Conservation (phyloP, 2,888 invertebrate genomes). For the Leucophora obtusa region DNA sequence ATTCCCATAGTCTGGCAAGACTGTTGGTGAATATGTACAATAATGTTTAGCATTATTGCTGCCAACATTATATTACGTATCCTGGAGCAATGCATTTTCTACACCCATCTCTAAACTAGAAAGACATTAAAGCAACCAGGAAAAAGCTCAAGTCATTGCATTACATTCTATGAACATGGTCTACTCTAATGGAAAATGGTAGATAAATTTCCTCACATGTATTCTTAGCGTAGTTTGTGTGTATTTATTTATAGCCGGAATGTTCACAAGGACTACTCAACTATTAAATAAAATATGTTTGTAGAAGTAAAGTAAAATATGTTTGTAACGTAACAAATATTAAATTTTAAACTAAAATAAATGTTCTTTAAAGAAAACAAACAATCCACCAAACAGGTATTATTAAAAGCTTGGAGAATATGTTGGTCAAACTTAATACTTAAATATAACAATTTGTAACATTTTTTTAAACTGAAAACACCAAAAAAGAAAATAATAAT, state of each 20-base stretch:
- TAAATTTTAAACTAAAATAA: neutral
- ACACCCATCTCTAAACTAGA: conserved; percentile 43
- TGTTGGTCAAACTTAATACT: neutral
- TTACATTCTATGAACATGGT: neutral
- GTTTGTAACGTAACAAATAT: neutral
- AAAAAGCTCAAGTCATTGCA: conserved; percentile 45
- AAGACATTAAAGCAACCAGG: conserved; percentile 41
- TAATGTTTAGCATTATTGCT: conserved; percentile 47
- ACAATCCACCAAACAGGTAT: neutral
- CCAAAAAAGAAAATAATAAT: neutral
- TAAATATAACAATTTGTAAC: no score
- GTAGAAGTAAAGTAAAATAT: neutral
- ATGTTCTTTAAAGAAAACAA: neutral
- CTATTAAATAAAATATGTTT: conserved; percentile 26
- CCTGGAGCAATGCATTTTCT: conserved; percentile 58
- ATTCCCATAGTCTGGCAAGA: no score
- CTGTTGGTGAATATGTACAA: conserved; percentile 8
- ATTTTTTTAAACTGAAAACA: neutral
- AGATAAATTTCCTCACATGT: conserved; percentile 5
- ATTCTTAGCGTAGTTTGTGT: neutral
- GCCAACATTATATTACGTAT: conserved; percentile 54
- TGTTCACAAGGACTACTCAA: neutral
- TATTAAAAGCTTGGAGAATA: neutral
- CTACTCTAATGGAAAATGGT: conserved; percentile 25
- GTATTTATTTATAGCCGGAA: neutral